Conservation (phyloP, 1,140 invertebrate species). For the Achroia grisella region DNA sequence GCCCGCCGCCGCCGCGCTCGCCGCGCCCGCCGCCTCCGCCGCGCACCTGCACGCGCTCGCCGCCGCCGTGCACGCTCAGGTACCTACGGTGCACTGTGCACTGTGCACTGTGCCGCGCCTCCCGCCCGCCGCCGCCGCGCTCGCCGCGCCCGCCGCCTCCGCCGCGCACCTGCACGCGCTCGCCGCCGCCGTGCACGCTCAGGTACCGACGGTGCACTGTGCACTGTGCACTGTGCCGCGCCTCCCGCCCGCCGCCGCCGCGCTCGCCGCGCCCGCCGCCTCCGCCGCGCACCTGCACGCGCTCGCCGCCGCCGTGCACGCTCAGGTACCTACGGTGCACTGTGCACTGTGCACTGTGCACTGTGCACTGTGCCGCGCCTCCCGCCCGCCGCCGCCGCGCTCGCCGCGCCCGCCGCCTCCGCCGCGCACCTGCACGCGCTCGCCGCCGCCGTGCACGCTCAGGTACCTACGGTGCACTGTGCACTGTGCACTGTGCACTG, state of each 20-base stretch:
- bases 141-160: constrained; percentile 69
- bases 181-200: constrained; percentile 39
- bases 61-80: constrained; percentile 74
- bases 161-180: constrained; percentile 71
- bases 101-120: constrained; percentile 52
- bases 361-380: constrained; percentile 20
- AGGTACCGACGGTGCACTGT: constrained; percentile 14
- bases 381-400: constrained; percentile 63
- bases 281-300: constrained; percentile 68
- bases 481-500: too few relatives aligned
- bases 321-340: constrained; percentile 62
- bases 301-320: constrained; percentile 73
- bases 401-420: constrained; percentile 69
- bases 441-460: constrained; percentile 72
- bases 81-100: constrained; percentile 43
- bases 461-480: constrained; percentile 45
- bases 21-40: constrained; percentile 67
- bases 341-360: too few relatives aligned
- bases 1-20: constrained; percentile 70
- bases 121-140: constrained; percentile 60
- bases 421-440: constrained; percentile 71
- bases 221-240: constrained; percentile 48
- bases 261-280: constrained; percentile 71
- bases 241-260: constrained; percentile 63
- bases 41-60: constrained; percentile 71